Base-by-base conservation (phyloP, 2,797 vertebrate species). In the Hybognathus amarus region DNA sequence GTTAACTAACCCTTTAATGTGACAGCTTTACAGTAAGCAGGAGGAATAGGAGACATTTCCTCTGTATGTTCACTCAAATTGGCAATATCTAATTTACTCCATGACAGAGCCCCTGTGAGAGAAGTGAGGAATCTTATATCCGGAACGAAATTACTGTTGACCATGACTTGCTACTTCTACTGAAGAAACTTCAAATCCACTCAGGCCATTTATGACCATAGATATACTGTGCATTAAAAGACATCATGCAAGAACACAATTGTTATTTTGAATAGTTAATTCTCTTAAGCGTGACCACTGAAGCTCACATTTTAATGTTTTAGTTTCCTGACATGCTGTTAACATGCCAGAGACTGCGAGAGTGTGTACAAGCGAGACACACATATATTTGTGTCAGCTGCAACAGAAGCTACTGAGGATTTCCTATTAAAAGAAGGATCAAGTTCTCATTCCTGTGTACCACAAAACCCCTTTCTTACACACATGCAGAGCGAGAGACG, bases 381-480 rank as follows among this genome's bases (percentile, higher is more conserved):
- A 6, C 27, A 36, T 67, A 33, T 54, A 30, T 22, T 68, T 64
- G 59, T 76, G 42, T 76, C 30, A 50, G 77, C 63, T 66, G 42
- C 27, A 66, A 20, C 30, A 68, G 63, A 24, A 80, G 47, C 70
- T 66, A 66, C 77, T 52, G 77, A 76, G 70, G 61, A n/a, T 76
- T 84, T 70, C 50, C 63, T 54, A 76, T 82, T 40, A 74, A 76
- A 68, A 82, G 84, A 74, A 3, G 33, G 33, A 82, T 85, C 77
- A 85, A 77, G 38, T 36, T 73, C 36, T 68, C 64, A 27, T 79
- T 79, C 64, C 63, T 67, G 4, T 54, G 52, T 24, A 68, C 52
- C 42, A 79, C 27, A 42, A 33, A 61, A 59, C 30, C 42, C 69
- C 36, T 18, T 38, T 30, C 40, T 10, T 17, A 17, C 56, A 54